These are phyloP conservation scores for Amblyornis subalaris DNA, from an alignment of 2,113 vertebrate genomes.

Conservation along the genomic window DNA sequence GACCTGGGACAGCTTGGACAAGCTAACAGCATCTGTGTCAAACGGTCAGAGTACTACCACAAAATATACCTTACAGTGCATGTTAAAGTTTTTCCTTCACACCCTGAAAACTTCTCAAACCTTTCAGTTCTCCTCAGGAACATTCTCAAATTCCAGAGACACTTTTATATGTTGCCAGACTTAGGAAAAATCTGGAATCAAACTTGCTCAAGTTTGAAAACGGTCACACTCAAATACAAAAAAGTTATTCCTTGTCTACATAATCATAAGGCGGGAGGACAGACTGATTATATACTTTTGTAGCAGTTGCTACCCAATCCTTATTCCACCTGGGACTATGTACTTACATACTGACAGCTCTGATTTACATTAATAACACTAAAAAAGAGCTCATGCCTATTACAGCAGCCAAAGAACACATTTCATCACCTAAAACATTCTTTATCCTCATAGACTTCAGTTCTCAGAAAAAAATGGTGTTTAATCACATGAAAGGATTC, in stretches of 20 bases:
- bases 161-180: not conserved
- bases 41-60: not conserved
- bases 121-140: not conserved
- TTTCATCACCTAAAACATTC: not conserved
- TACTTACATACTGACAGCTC: not conserved
- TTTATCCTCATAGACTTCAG: not conserved
- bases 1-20: not conserved
- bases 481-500: not conserved
- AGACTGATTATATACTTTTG: not conserved
- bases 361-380: not conserved
- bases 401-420: not conserved
- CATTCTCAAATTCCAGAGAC: not conserved
- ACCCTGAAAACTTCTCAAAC: not conserved
- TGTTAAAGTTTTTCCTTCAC: rapidly evolving
- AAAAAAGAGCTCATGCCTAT: not conserved
- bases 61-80: not conserved
- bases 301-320: not conserved
- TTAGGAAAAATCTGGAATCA: not conserved
- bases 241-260: not conserved
- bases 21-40: not conserved
- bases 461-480: not conserved
- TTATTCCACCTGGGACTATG: not conserved
- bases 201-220: not conserved
- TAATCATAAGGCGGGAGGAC: not conserved
- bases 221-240: not conserved